Evolutionary conservation across 2,888 invertebrate species (phyloP), one percentile per base, ranked within the genome.

Genomic region (Drosophila helvetica): DNA sequence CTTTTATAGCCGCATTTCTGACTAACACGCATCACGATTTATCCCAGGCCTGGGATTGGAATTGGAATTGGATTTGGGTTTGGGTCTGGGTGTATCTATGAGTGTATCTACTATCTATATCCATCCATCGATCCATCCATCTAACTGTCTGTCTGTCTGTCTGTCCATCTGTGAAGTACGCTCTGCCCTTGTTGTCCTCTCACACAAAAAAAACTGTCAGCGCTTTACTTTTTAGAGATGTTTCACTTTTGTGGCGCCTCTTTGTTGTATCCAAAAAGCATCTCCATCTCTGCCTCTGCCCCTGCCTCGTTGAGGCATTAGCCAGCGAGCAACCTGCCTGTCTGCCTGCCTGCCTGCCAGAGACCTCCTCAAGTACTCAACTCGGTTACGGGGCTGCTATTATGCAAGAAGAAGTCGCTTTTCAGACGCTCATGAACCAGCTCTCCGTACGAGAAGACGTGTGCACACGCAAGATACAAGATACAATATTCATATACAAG

Each of bases 401-500:
- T 84, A 84, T 84, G 83, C 83, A 84, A 84, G 83, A 84, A 84
- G 83, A 86, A 86, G 79, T 81, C 79, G 86, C 77, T 77, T 66
- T 69, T 71, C 74, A 80, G 74, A 84, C 80, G 61, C 68, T 59
- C 73, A 66, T 65, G 66, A 66, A 73, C 68, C 74, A 68, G 74
- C 80, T 74, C 86, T 86, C 69, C 77, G 78, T 78, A 86, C 77
- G 77, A 75, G 63, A 63, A 82, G 80, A 86, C 86, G 72, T 80
- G 78, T 76, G 74, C 71, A 77, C 74, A 77, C 80, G 57, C 69
- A 82, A 74, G 79, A 60, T 61, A 66, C 66, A 19, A 61, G 56
- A 45, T 19, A 38, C 18, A 56, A 27, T 22, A 53, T 47, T 45
- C 47, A 48, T 45, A 65, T 48, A 55, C 66, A 50, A 66, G 66